Percentiles rank a stretch among this genome's conserved stretches.
phyloP scores from a whole-genome alignment of 2,113 vertebrate species.

The Sebastes fasciatus region DNA sequence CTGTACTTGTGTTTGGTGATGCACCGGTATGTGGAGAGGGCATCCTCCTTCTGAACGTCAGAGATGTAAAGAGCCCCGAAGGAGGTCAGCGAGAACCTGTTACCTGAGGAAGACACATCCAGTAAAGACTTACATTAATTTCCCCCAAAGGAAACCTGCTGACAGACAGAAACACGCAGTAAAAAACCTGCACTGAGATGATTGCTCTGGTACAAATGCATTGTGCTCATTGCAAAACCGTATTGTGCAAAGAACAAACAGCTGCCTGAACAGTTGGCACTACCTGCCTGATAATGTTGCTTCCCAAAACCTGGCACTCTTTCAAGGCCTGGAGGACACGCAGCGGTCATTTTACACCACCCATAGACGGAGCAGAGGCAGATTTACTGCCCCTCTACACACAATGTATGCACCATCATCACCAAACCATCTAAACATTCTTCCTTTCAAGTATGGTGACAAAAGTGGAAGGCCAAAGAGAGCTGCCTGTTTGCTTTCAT shows the following conservation, averaged over 20 bases:
- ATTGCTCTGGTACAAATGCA: slow-evolving; percentile 46
- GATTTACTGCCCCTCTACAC: slow-evolving; percentile 40
- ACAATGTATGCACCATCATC: slow-evolving; percentile 10
- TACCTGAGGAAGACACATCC: slow-evolving; percentile 87
- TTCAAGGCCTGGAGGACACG: slow-evolving; percentile 73
- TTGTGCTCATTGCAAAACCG: slow-evolving; percentile 60
- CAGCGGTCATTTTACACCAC: slow-evolving; percentile 65
- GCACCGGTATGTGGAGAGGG: slow-evolving; percentile 98
- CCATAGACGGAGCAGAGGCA: slow-evolving; percentile 42
- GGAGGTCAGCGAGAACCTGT: slow-evolving; percentile 95
- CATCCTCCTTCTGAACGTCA: slow-evolving; percentile 99
- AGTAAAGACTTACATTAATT: slow-evolving; percentile 20
- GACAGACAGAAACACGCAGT: slow-evolving; percentile 12
- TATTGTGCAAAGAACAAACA: slow-evolving; percentile 63
- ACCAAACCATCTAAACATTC: slow-evolving; percentile 25
- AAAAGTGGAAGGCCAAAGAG: slow-evolving; percentile 12
- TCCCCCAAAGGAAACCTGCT: background rate
- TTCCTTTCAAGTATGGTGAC: background rate
- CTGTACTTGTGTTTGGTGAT: slow-evolving; percentile 99
- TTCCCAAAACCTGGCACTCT: slow-evolving; percentile 63
- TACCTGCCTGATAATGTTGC: slow-evolving; percentile 70
- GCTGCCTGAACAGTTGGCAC: slow-evolving; percentile 74
- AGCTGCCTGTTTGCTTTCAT: background rate
- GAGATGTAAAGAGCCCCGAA: slow-evolving; percentile 98
- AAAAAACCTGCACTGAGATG: slow-evolving; percentile 19